Evolutionary conservation across 2,888 invertebrate species (phyloP), one percentile per base, ranked within the genome.

Genomic region (Nymphalis polychloros): DNA sequence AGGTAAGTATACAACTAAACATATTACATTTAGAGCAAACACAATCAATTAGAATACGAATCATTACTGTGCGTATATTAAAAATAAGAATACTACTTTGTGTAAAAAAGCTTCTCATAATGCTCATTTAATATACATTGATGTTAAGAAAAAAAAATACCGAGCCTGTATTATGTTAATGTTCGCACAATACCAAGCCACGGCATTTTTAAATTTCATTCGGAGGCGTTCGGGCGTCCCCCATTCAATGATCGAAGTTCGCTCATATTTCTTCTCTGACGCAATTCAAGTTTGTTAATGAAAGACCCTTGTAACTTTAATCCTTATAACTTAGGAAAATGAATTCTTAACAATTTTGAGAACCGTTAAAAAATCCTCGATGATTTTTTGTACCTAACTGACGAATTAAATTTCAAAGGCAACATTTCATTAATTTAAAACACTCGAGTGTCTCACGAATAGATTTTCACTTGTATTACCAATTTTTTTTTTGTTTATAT

Each of bases 231-330:
- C 81, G 76, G 74, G 77, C 81, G 77, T 79, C 78, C 76, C 78
- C 77, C 73, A 78, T 81, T 84, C 84, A 85, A 85, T 85, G 85
- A 86, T 87, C 84, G 83, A 87, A 87, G 79, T 88, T 87, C 75
- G 77, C 82, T 86, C 85, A 86, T 87, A 87, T 87, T 87, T 87
- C 87, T 87, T 84, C 81, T 81, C 79, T 82, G 81, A 81, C 82
- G 81, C 80, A 83, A 84, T 85, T 83, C 83, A 85, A 88, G 84
- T 88, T 87, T 82, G 82, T 80, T 86, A 87, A 86, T 87, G 86
- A 86, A 86, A 85, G 82, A 82, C 82, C 84, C 81, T 85, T 85
- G 84, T 84, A 83, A 86, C 83, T 83, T 85, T 82, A 84, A 84
- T 83, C 84, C 84, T 82, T 81, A 81, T 81, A 81, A 83, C 81